A percentile compares a stretch with the other conserved stretches of the same genome.
These are phyloP conservation scores for Hyposoter didymator DNA, from an alignment of 2,888 invertebrate species.

Conservation along the genomic window DNA sequence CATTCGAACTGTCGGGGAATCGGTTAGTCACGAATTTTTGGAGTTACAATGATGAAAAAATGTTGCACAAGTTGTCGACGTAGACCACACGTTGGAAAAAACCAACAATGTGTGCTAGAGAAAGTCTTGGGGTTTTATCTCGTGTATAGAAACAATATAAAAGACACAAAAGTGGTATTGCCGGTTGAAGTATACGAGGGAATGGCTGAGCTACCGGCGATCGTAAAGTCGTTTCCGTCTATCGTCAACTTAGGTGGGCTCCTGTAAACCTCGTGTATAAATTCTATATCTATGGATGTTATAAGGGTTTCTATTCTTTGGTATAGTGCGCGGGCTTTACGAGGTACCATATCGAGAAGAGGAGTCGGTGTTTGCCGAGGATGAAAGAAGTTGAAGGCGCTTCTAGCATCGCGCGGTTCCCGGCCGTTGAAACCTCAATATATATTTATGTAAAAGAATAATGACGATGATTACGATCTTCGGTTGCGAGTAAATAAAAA, in stretches of 20 bases:
- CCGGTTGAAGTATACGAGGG: slow-evolving; percentile 52
- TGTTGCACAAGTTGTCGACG: background rate
- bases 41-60: background rate
- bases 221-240: slow-evolving; percentile 78
- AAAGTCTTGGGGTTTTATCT: slow-evolving; percentile 37
- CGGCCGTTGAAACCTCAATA: slow-evolving; percentile 19
- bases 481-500: slow-evolving; percentile 55
- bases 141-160: slow-evolving; percentile 31
- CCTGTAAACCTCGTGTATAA: slow-evolving; percentile 44
- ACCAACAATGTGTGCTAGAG: background rate
- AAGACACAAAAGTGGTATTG: slow-evolving; percentile 31
- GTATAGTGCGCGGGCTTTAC: slow-evolving; percentile 51
- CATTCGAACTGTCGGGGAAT: too few relatives aligned
- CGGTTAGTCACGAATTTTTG: too few relatives aligned
- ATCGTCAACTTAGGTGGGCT: slow-evolving; percentile 65
- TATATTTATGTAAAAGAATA: background rate
- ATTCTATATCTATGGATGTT: slow-evolving; percentile 30
- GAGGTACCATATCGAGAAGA: slow-evolving; percentile 57
- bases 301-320: slow-evolving; percentile 51
- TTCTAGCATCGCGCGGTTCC: slow-evolving; percentile 6
- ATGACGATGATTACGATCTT: slow-evolving; percentile 57
- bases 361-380: slow-evolving; percentile 66
- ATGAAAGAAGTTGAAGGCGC: slow-evolving; percentile 57
- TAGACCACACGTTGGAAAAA: slow-evolving; percentile 5
- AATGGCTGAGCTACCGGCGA: slow-evolving; percentile 75